Evolutionary conservation across 2,113 vertebrate species (phyloP).

Genomic region (Stegostoma tigrinum): DNA sequence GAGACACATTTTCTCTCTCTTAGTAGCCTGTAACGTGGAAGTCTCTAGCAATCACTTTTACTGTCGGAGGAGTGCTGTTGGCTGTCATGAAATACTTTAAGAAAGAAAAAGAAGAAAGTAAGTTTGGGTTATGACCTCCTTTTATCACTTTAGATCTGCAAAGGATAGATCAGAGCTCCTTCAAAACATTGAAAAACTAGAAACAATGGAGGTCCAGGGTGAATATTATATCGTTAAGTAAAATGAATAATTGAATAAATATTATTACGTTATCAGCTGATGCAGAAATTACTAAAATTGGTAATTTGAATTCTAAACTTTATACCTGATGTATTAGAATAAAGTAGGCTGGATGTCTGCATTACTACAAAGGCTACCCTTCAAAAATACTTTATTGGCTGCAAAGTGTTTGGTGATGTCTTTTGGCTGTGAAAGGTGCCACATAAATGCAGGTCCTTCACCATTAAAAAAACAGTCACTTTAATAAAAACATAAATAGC

Average conservation of each 20-base stretch:
- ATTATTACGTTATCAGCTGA: neutral
- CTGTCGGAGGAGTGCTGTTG: constrained; percentile 73
- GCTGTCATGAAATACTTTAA: constrained; percentile 79
- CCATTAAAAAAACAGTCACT: neutral
- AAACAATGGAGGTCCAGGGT: neutral
- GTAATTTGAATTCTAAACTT: neutral
- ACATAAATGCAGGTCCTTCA: neutral
- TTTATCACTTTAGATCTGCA: neutral
- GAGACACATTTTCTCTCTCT: constrained; percentile 39
- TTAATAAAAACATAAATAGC: neutral
- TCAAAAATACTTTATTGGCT: neutral
- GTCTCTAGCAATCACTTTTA: constrained; percentile 74
- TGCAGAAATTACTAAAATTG: neutral
- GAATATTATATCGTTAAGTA: no score
- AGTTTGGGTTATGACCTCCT: constrained; percentile 45
- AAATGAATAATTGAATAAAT: no score
- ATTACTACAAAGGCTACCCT: neutral
- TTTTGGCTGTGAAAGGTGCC: neutral
- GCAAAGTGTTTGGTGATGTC: neutral
- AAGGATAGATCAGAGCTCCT: neutral
- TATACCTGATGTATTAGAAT: neutral
- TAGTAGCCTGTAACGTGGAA: constrained; percentile 87
- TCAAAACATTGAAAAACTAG: neutral
- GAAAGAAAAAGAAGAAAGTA: constrained; percentile 73
- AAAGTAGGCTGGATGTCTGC: neutral